Base-by-base conservation (phyloP, 2,797 vertebrate genomes). In the Oceanodroma leucorhoa region DNA sequence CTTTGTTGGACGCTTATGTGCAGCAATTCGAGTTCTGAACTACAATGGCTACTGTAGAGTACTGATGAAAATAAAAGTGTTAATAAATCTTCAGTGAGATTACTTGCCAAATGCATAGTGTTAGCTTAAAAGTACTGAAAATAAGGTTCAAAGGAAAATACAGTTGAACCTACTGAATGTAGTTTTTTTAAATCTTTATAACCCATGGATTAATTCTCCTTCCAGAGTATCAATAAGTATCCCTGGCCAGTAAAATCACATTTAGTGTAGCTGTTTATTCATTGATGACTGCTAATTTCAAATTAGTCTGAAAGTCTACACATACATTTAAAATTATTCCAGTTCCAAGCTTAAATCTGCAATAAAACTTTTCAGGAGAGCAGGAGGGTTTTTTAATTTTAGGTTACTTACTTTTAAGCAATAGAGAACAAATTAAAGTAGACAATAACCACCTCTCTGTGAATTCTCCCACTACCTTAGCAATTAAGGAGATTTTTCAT, bases 1-100 rank as follows among this genome's bases (percentile, higher is more conserved):
- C 3, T 0, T 6, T 6, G 46, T 26, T 17, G 69, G 64, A 1
- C 29, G 1, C 38, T 14, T 5, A 0, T 2, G 16, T 2, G 50
- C 60, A 0, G 40, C 2, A 6, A 32, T 13, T 20, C 48, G 1
- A 5, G 70, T 1, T 10, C 55, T 14, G 48, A 58, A 11, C 30
- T 20, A 14, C 77, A 2, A 9, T 3, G 21, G 57, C 58, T 11
- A 0, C 17, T 0, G 45, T 0, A 8, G 64, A 24, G 9, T 5
- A 8, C 23, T 0, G 36, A 23, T 4, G 64, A 22, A 19, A 61
- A 29, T 26, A 9, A 30, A 10, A 22, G 38, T 22, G 60, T 32
- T 34, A 32, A 22, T 60, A 67, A 50, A 26, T 40, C 71, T 51
- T n/a, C 10, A 6, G 38, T 1, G 9, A 69, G 30, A 6, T 17